Evolutionary conservation across 2,797 vertebrate genomes (phyloP), one percentile per base, ranked within the genome.

Genomic region (Orestias chungarensis): DNA sequence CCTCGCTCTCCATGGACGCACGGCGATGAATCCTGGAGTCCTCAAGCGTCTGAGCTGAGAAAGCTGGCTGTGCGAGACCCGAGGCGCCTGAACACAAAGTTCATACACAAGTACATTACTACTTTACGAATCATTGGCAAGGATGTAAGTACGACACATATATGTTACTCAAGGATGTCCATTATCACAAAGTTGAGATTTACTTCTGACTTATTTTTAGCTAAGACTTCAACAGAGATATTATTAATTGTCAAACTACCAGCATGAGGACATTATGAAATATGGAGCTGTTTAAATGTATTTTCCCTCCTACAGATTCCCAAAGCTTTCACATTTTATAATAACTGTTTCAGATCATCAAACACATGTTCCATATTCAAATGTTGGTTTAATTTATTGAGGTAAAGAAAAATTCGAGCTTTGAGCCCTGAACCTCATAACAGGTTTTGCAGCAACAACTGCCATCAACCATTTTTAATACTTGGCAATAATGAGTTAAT

Each of bases 1-100:
- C 75, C 1, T 0, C 83, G 61, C 44, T 96, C 96, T 0, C 97
- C 95, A 0, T 97, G 97, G 96, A 72, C 69, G 0, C 73, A 80
- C 3, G 14, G 31, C 11, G 70, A 88, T 0, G 54, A 66, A 0
- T 73, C 64, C 17, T 93, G 93, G 85, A 94, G 93, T 25, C 78
- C 84, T 0, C 92, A 96, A 71, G 91, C 94, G 46, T 55, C 57
- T 0, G 81, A 78, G 3, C 92, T 97, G 82, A 90, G 89, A 75
- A 86, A 93, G 5, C 65, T 90, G 81, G 94, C 95, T 0, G 88
- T 95, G 65, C 88, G 59, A 66, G 33, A 66, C 0, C 95, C 95
- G 0, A 38, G 78, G 73, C 52, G 64, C 7, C 25, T 95, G 54
- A 38, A 0, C 0, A 27, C 81, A 8, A 29, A 73, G 59, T 86